phyloP scores from a whole-genome alignment of 2,888 invertebrate genomes.

The Philopedon plagiatum region DNA sequence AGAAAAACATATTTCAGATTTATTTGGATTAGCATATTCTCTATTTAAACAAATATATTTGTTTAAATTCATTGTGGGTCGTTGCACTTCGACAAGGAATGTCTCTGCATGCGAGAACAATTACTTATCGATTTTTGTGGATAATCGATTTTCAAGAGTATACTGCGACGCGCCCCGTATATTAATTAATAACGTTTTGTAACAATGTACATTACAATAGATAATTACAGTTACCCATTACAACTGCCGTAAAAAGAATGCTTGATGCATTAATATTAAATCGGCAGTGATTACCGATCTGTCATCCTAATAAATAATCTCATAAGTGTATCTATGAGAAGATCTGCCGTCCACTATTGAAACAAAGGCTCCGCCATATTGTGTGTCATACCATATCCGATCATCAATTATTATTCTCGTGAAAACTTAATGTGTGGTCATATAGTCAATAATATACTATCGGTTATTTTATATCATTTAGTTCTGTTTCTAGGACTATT shows the following conservation, averaged over 20 bases:
- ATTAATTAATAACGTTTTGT: background rate
- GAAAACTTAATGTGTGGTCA: conserved; percentile 41
- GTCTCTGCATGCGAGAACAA: no score
- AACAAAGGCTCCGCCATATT: conserved; percentile 39
- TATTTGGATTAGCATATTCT: no score
- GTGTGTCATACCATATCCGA: conserved; percentile 38
- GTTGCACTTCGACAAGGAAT: no score
- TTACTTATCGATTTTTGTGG: no score
- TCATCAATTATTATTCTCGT: conserved; percentile 45
- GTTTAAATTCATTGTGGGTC: no score
- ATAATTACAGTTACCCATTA: conserved; percentile 9
- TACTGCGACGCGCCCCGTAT: background rate
- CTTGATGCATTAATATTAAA: conserved; percentile 39
- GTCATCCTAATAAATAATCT: conserved; percentile 36
- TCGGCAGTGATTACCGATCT: conserved; percentile 36
- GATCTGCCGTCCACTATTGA: conserved; percentile 37
- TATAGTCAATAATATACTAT: conserved; percentile 11
- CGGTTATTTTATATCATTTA: background rate
- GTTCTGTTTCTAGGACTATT: no score
- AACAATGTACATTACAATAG: background rate
- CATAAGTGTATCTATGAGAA: conserved; percentile 40
- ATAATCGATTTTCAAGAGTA: no score
- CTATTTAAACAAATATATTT: no score
- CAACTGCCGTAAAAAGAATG: conserved; percentile 22
- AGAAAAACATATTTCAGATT: no score